phyloP scores from a whole-genome alignment of 37 sponge, comb jelly and placozoan genomes.

The Eunapius fragilis region DNA sequence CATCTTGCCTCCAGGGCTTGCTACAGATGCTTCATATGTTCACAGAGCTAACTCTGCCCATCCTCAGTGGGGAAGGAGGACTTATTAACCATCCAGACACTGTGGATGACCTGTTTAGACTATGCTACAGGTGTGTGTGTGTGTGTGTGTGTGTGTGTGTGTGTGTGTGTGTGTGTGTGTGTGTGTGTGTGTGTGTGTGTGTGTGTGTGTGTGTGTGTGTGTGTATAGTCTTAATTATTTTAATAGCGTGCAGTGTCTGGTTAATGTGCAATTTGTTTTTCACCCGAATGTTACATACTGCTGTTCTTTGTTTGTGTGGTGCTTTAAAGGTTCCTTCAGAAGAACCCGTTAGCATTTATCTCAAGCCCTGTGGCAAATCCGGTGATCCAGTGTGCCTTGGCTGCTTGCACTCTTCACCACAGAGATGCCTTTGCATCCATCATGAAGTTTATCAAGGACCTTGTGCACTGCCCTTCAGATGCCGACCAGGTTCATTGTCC shows the following conservation, averaged over 20 bases:
- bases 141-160: not conserved
- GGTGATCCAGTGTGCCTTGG: conserved; percentile 66
- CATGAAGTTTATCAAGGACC: conserved; percentile 82
- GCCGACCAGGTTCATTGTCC: conserved; percentile 5
- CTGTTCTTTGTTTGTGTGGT: too few relatives aligned
- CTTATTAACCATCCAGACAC: conserved; percentile 88
- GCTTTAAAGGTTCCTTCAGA: conserved; percentile 70
- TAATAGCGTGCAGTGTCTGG: not conserved
- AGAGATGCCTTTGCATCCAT: conserved; percentile 85
- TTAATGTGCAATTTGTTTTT: too few relatives aligned
- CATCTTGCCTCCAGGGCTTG: conserved; percentile 45
- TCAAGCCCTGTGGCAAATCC: conserved; percentile 32
- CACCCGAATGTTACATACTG: not conserved
- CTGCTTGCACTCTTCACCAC: conserved; percentile 69
- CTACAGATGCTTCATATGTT: conserved; percentile 55
- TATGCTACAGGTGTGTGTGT: conserved; percentile 77
- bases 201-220: too few relatives aligned
- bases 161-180: conserved; percentile 1
- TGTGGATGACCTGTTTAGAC: conserved; percentile 91
- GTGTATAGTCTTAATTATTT: too few relatives aligned
- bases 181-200: too few relatives aligned
- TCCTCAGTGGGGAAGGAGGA: conserved; percentile 63
- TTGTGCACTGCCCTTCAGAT: conserved; percentile 32
- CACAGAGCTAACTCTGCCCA: conserved; percentile 53
- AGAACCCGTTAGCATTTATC: conserved; percentile 61